Evolutionary conservation across 2,888 invertebrate species (phyloP), one percentile per base, ranked within the genome.

Genomic region (Lamproptera curius): DNA sequence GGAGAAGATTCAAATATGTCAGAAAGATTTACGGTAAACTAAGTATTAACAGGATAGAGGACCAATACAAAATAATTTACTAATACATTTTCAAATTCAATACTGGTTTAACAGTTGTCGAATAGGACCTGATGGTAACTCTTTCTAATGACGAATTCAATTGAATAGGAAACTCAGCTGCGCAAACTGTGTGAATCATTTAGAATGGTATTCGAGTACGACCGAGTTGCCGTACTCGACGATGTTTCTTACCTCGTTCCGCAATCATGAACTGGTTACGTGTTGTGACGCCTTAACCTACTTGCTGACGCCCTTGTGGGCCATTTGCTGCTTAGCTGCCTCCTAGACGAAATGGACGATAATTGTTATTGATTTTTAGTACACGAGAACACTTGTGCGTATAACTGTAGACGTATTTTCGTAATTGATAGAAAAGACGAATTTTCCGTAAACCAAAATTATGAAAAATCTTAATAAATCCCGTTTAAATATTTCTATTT

Each of bases 201-300:
- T 66, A 70, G 69, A 67, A 73, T 65, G 57, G 64, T 62, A 67
- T 69, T 70, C 70, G 65, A 68, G 59, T 67, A 58, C 62, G 59
- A 57, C 61, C 66, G 61, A 61, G 59, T 63, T 70, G 62, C 67
- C 66, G 56, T 69, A 72, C 60, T 70, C 63, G 68, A 69, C 52
- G 58, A 50, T 59, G 67, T 66, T 67, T 68, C 71, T 77, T 78
- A 82, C 84, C 84, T 84, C 67, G 76, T 75, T 74, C 71, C 70
- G 76, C 65, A 72, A 72, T 72, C 71, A 70, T 72, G 73, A 69
- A 73, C 65, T 65, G 70, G 70, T 73, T 69, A 67, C 63, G 65
- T 56, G 63, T 58, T 65, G 61, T 56, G 70, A 61, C 68, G 75
- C 73, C 72, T 76, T 76, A 73, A 75, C 76, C 79, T 75, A 81